Evolutionary conservation across 2,797 vertebrate genomes (phyloP).

Genomic region (Glyptemys insculpta): DNA sequence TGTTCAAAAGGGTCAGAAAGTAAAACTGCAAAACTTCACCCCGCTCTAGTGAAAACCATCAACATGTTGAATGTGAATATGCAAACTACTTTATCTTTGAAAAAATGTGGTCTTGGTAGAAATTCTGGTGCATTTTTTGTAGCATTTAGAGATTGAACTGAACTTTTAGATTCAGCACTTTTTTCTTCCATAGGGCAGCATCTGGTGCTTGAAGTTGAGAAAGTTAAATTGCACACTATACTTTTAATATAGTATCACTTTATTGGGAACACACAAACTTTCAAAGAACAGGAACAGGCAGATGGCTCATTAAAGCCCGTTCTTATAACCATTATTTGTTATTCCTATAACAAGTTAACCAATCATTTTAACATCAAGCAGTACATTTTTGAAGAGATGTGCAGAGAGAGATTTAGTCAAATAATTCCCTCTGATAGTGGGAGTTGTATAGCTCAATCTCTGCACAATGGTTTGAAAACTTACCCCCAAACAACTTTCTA

Average conservation of each 20-base stretch:
- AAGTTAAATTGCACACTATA: neutral
- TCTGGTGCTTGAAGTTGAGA: neutral
- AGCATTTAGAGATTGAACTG: neutral
- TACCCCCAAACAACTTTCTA: too few relatives aligned
- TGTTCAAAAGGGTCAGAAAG: neutral
- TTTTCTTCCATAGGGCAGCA: neutral
- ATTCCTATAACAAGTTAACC: conserved; percentile 7
- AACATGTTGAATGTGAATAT: neutral
- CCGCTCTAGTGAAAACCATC: neutral
- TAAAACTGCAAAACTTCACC: neutral
- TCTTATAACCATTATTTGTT: neutral
- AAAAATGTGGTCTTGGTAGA: neutral
- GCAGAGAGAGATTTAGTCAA: too few relatives aligned
- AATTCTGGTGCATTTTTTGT: neutral
- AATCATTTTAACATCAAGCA: neutral
- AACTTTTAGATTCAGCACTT: neutral
- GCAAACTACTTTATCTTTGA: neutral
- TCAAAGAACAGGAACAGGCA: neutral
- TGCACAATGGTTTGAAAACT: too few relatives aligned
- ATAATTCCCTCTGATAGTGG: too few relatives aligned
- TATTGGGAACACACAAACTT: neutral
- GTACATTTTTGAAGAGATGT: neutral
- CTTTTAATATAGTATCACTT: neutral
- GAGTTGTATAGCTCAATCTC: too few relatives aligned
- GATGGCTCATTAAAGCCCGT: neutral